Conservation (phyloP, 1,140 invertebrate genomes). For the Drosophila teissieri region DNA sequence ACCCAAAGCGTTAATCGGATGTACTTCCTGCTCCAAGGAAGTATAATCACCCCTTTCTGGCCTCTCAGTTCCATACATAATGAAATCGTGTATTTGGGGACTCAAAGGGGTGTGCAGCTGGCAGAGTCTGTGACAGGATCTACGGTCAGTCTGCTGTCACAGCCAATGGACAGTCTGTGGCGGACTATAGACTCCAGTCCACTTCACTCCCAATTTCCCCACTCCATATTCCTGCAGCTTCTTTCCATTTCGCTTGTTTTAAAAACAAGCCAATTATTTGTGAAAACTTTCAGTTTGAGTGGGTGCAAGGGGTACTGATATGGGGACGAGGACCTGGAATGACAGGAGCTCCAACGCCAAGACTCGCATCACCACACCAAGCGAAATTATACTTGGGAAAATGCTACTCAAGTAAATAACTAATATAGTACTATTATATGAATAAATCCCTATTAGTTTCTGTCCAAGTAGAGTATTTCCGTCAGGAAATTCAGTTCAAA, state of each 20-base stretch:
- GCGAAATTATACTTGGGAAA: neutral
- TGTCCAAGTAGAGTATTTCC: too few species aligned
- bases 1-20: neutral
- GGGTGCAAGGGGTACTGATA: neutral
- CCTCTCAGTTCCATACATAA: slow-evolving; percentile 13
- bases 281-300: slow-evolving; percentile 41
- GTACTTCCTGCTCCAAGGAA: neutral
- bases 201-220: slow-evolving; percentile 2
- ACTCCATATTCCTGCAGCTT: slow-evolving; percentile 20
- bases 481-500: too few species aligned
- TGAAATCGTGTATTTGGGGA: slow-evolving; percentile 20
- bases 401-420: neutral
- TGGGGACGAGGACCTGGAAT: slow-evolving; percentile 14
- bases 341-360: slow-evolving; percentile 6
- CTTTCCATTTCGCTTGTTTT: slow-evolving; percentile 47
- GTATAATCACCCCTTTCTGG: slow-evolving; percentile 21
- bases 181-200: slow-evolving; percentile 11
- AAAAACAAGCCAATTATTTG: slow-evolving; percentile 76
- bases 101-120: neutral
- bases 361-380: slow-evolving; percentile 13
- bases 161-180: slow-evolving; percentile 19
- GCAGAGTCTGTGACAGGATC: slow-evolving; percentile 28
- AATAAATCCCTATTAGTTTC: too few species aligned
- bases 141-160: slow-evolving; percentile 34
- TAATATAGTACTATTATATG: too few species aligned